Evolutionary conservation across 2,113 vertebrate species (phyloP).

Genomic region (Microcebus ravelobensis): DNA sequence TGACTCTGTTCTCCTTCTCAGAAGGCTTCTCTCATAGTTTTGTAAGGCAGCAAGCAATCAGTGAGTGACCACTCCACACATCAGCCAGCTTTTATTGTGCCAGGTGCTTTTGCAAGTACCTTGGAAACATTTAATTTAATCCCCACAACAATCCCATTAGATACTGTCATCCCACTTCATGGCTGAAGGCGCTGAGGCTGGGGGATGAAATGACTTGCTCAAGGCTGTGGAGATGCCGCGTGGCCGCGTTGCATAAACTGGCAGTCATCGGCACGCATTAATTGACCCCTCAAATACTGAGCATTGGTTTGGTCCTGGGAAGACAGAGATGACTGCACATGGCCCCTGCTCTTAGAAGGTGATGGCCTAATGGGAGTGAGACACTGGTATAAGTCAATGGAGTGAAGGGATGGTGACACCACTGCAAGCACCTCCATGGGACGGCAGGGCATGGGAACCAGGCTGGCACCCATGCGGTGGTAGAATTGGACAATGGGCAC

Average conservation of each 20-base stretch:
- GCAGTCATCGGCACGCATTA: rapidly evolving
- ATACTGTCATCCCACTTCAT: rapidly evolving
- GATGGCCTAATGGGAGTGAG: rapidly evolving
- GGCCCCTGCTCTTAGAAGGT: background rate
- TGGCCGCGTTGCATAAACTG: rapidly evolving
- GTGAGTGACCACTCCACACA: rapidly evolving
- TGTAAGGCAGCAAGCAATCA: rapidly evolving
- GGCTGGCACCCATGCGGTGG: rapidly evolving
- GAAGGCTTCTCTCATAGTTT: background rate
- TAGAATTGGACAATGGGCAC: rapidly evolving
- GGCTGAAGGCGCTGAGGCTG: background rate
- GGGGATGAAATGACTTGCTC: too few species aligned
- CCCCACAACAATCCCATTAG: rapidly evolving
- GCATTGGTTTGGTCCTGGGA: background rate
- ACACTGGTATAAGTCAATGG: rapidly evolving
- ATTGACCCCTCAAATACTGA: rapidly evolving
- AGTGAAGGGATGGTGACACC: rapidly evolving
- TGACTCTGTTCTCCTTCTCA: background rate
- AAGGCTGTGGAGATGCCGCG: rapidly evolving
- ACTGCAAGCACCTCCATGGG: rapidly evolving
- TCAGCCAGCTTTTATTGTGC: background rate
- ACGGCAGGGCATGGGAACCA: rapidly evolving
- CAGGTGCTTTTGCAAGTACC: background rate
- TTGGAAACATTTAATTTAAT: background rate
- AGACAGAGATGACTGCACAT: rapidly evolving